phyloP scores from a whole-genome alignment of 2,797 vertebrate species.

The Microctenopoma lineatum region DNA sequence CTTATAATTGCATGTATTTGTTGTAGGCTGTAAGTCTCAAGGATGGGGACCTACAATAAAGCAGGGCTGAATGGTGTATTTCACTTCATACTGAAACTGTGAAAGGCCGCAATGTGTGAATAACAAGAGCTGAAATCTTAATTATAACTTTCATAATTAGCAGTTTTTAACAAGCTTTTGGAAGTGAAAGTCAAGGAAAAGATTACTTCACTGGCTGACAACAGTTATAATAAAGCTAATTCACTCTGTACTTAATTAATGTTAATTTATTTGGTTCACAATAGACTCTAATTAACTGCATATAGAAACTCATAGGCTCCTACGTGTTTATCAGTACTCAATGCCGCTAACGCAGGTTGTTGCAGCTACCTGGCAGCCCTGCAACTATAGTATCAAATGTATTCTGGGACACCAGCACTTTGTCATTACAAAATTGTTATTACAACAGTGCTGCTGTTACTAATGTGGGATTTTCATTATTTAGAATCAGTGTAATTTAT shows the following conservation, averaged over 20 bases:
- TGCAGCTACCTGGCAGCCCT: background rate
- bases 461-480: background rate
- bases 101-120: background rate
- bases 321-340: background rate
- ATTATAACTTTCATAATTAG: constrained; percentile 1
- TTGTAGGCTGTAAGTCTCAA: background rate
- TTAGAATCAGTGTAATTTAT: no score
- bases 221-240: background rate
- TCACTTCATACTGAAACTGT: background rate
- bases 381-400: background rate
- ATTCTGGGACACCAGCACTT: background rate
- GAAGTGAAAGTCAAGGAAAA: background rate
- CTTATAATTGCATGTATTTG: background rate
- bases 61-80: background rate
- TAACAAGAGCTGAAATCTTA: background rate
- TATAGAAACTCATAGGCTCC: no score
- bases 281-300: background rate
- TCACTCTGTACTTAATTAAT: background rate
- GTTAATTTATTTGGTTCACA: background rate
- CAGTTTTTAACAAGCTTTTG: background rate
- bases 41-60: background rate
- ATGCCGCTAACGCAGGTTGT: background rate
- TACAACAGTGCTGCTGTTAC: background rate
- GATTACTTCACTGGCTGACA: no score
- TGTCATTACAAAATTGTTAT: no score